A percentile compares a stretch with the other conserved stretches of the same genome.
These are phyloP conservation scores for Lepidocyrtoides sp. DNA, from an alignment of 2,888 invertebrate genomes.

Conservation along the genomic window DNA sequence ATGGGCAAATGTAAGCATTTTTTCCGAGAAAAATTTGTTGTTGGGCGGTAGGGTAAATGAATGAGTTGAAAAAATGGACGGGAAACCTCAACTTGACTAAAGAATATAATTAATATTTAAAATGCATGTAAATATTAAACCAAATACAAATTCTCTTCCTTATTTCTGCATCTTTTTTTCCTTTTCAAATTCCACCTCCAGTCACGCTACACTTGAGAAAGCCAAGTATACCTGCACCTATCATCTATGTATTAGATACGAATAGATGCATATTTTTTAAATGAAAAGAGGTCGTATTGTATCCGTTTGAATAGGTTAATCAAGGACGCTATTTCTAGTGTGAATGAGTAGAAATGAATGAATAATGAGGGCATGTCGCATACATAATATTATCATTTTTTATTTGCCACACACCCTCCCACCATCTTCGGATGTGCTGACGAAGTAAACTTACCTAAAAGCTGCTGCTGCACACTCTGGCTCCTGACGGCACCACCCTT, in stretches of 20 bases:
- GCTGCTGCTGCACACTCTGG: constrained; percentile 91
- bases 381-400: not conserved
- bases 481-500: constrained; percentile 98
- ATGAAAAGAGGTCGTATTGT: constrained; percentile 58
- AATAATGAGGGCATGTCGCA: constrained; percentile 53
- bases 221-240: not conserved
- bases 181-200: constrained; percentile 57
- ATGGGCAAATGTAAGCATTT: not conserved
- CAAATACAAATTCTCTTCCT: constrained; percentile 27
- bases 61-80: not conserved
- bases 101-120: constrained; percentile 23
- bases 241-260: too few species aligned
- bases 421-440: not conserved
- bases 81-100: constrained; percentile 47
- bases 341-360: constrained; percentile 17
- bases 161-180: not conserved
- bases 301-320: constrained; percentile 65
- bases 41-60: too few species aligned
- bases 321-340: constrained; percentile 52
- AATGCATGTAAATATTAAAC: not conserved
- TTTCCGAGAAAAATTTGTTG: not conserved
- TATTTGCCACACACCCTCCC: not conserved
- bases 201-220: constrained; percentile 38
- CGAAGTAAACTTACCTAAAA: constrained; percentile 89
- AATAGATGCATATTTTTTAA: not conserved